Conservation (phyloP, 1,140 invertebrate genomes). For the Nasonia giraulti region DNA sequence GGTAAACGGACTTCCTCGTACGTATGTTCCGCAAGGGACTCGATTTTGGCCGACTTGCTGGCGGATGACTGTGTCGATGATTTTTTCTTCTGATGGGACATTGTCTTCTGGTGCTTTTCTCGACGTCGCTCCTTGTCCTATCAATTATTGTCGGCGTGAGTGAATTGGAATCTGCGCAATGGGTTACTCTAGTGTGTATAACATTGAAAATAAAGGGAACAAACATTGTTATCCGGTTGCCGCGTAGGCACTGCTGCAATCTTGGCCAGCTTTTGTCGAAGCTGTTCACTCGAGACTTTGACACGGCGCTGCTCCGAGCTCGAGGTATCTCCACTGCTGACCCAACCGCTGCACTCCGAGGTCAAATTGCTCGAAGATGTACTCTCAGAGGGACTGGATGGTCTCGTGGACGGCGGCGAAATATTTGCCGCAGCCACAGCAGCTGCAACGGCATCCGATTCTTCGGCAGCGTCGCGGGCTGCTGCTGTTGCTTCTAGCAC, state of each 20-base stretch:
- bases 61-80: neutral
- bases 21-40: constrained; percentile 64
- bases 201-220: neutral
- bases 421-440: neutral
- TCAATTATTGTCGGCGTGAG: neutral
- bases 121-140: constrained; percentile 27
- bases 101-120: neutral
- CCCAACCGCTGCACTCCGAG: constrained; percentile 86
- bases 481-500: constrained; percentile 16
- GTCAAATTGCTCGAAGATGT: constrained; percentile 81
- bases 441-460: neutral
- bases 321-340: constrained; percentile 78
- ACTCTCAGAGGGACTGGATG: constrained; percentile 69
- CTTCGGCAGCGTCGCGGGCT: neutral
- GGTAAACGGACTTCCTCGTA: constrained; percentile 85
- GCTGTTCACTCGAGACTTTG: constrained; percentile 65
- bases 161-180: neutral
- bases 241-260: constrained; percentile 62
- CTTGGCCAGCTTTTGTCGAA: constrained; percentile 68
- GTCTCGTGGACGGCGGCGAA: constrained; percentile 65
- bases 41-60: neutral
- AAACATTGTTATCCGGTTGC: constrained; percentile 73
- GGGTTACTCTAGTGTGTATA: too few species aligned
- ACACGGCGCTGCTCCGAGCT: constrained; percentile 76
- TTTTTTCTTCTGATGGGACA: neutral